Conservation (phyloP, 2,888 invertebrate genomes). For the Melanchra persicariae region DNA sequence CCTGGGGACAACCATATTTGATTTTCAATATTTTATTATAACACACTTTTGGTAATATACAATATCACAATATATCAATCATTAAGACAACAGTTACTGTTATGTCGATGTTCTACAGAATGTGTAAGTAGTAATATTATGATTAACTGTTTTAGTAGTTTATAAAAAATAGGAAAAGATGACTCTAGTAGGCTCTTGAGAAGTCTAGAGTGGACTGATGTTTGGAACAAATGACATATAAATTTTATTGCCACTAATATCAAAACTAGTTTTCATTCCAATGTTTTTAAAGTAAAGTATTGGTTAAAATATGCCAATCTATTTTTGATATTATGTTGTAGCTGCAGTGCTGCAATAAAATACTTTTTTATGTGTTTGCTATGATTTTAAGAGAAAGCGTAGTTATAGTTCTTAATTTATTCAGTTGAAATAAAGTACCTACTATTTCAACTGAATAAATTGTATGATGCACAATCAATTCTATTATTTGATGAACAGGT, state of each 20-base stretch:
- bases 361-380: background rate
- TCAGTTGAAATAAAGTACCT: too few species aligned
- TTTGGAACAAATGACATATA: background rate
- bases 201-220: background rate
- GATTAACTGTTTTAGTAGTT: background rate
- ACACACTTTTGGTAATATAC: too few species aligned
- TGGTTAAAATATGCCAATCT: background rate
- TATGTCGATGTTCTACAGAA: too few species aligned
- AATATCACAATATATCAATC: too few species aligned
- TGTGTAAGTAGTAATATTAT: too few species aligned
- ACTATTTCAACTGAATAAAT: too few species aligned
- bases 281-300: background rate
- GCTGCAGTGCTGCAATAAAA: background rate
- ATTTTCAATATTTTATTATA: background rate
- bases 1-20: slow-evolving; percentile 85
- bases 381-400: background rate
- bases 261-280: background rate
- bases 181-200: background rate
- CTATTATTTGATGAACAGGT: background rate
- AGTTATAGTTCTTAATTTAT: background rate
- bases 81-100: too few species aligned
- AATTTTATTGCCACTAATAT: background rate
- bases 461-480: background rate
- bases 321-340: too few species aligned
- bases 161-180: background rate